Conservation (phyloP, 2,113 vertebrate genomes). For the Nyctereutes procyonoides region DNA sequence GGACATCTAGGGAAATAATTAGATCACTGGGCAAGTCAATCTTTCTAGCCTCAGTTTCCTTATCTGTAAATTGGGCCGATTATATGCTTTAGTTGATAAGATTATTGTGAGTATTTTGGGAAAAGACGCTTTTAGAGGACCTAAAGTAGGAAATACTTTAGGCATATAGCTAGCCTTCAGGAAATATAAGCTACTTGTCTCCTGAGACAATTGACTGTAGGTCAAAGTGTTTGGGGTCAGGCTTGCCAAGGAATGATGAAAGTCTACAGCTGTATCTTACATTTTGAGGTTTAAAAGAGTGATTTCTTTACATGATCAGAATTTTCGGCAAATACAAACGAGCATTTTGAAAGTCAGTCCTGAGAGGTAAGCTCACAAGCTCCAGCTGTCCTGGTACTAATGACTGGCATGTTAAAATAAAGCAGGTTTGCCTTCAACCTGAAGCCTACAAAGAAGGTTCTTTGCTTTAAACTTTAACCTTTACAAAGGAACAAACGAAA, state of each 20-base stretch:
- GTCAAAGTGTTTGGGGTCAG: not conserved
- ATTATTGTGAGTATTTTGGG: not conserved
- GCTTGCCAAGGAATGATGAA: not conserved
- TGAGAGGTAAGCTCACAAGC: not conserved
- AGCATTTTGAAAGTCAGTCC: conserved; percentile 53
- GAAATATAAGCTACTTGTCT: not conserved
- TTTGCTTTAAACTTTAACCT: conserved; percentile 56
- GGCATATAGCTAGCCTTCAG: not conserved
- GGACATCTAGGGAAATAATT: not conserved
- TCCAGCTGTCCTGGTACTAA: not conserved
- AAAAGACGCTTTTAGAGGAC: not conserved
- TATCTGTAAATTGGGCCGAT: not conserved
- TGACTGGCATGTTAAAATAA: conserved; percentile 21
- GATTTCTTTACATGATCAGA: conserved; percentile 47
- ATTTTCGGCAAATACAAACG: conserved; percentile 57
- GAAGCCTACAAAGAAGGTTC: not conserved
- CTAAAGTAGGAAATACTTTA: not conserved
- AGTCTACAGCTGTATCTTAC: not conserved
- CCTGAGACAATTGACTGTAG: not conserved
- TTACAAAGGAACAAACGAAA: conserved; percentile 55
- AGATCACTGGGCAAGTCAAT: not conserved
- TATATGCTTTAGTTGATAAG: not conserved
- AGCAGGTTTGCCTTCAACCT: not conserved
- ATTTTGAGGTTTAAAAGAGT: conserved; percentile 51
- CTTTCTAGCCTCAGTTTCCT: not conserved